Conservation (phyloP, 2,797 vertebrate species). For the Etheostoma nigrum region DNA sequence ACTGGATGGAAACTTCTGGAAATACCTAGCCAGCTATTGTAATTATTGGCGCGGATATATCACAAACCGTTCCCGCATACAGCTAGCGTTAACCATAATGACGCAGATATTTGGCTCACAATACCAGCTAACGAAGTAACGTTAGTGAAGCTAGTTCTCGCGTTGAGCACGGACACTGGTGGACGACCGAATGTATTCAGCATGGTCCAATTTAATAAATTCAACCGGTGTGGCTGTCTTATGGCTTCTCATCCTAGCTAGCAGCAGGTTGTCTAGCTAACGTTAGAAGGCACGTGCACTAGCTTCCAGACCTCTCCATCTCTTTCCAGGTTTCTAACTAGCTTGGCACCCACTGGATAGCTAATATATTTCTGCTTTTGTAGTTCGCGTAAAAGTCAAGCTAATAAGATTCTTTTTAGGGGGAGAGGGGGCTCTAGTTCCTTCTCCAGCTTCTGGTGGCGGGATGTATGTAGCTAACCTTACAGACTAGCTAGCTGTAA, state of each 20-base stretch:
- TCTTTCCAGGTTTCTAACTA: not conserved
- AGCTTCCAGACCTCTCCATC: slow-evolving; percentile 23
- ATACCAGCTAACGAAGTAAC: not conserved
- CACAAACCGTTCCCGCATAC: slow-evolving; percentile 1
- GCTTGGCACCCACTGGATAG: not conserved
- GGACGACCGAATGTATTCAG: fast-evolving
- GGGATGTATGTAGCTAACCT: slow-evolving; percentile 13
- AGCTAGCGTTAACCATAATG: not conserved
- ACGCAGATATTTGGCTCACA: not conserved
- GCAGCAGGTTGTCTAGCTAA: slow-evolving; percentile 43
- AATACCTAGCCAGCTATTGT: slow-evolving; percentile 3
- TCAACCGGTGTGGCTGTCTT: not conserved
- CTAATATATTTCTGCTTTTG: not conserved
- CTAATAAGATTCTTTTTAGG: slow-evolving; percentile 4
- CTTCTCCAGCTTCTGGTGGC: slow-evolving; percentile 60
- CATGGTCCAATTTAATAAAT: fast-evolving
- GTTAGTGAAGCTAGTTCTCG: fast-evolving
- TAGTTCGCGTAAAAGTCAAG: not conserved
- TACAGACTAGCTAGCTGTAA: not conserved
- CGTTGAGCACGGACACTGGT: fast-evolving
- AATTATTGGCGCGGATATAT: slow-evolving; percentile 32
- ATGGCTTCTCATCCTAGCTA: slow-evolving; percentile 1
- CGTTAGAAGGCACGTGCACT: slow-evolving; percentile 31
- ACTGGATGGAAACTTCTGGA: not conserved
- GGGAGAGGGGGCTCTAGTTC: not conserved